These are phyloP conservation scores for Bedellia somnulentella DNA, from an alignment of 2,888 invertebrate genomes.

Conservation along the genomic window DNA sequence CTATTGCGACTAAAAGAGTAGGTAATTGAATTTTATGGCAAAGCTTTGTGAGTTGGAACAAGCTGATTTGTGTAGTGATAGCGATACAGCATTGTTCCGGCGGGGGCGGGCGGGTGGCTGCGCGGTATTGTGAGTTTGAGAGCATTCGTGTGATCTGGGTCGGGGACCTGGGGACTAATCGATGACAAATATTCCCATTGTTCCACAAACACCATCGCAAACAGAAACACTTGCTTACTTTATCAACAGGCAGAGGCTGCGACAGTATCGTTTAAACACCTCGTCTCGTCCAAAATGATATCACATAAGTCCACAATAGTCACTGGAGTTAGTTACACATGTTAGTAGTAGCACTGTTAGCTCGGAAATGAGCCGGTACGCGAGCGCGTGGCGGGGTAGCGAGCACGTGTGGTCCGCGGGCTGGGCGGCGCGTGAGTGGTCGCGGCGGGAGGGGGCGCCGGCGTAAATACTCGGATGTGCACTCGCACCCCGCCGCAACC, in stretches of 20 bases:
- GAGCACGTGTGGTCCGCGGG: constrained; percentile 49
- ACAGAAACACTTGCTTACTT: too few species aligned
- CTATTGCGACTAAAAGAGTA: too few species aligned
- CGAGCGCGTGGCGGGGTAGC: constrained; percentile 18
- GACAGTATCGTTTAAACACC: constrained; percentile 31
- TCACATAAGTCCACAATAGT: too few species aligned
- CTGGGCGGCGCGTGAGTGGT: constrained; percentile 56
- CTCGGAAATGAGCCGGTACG: background rate
- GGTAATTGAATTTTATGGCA: constrained; percentile 50
- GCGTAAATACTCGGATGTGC: constrained; percentile 58
- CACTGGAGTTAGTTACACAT: background rate
- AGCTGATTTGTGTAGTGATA: too few species aligned
- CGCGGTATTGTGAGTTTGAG: constrained; percentile 48
- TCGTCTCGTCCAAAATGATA: constrained; percentile 19
- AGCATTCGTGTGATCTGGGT: constrained; percentile 57
- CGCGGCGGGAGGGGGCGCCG: constrained; percentile 52
- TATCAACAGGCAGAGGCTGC: constrained; percentile 54
- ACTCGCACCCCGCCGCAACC: too few species aligned
- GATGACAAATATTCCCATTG: too few species aligned
- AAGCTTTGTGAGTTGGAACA: too few species aligned
- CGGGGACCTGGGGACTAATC: constrained; percentile 27
- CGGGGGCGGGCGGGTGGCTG: constrained; percentile 17
- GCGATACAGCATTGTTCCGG: too few species aligned
- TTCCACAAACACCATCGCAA: too few species aligned
- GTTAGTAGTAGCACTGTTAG: background rate